These are phyloP conservation scores for Dasypolia templi DNA, from an alignment of 2,888 invertebrate species.

Conservation along the genomic window DNA sequence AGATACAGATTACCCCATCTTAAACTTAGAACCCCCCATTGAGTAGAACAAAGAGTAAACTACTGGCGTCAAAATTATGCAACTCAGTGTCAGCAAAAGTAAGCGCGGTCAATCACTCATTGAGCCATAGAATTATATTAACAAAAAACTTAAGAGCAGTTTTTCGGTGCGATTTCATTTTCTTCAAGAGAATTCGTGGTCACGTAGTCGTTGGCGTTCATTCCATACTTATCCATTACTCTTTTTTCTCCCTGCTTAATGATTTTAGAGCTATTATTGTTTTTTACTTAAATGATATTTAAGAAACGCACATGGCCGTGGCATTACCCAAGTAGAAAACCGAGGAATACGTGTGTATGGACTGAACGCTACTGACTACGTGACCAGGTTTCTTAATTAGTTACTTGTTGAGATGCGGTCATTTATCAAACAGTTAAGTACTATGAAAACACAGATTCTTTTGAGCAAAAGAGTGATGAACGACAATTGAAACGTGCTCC, in stretches of 20 bases:
- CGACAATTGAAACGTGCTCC: background rate
- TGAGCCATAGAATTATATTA: constrained; percentile 1
- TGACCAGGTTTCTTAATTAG: background rate
- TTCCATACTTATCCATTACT: too few relatives aligned
- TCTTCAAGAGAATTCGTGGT: background rate
- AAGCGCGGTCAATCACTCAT: constrained; percentile 2
- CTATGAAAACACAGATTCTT: background rate
- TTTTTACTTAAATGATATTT: too few relatives aligned
- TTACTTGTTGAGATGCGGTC: background rate
- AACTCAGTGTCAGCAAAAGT: constrained; percentile 1
- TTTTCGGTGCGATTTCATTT: background rate
- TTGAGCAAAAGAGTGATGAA: background rate
- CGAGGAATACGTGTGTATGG: too few relatives aligned
- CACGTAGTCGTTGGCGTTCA: too few relatives aligned
- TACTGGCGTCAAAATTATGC: constrained; percentile 18
- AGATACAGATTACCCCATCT: constrained; percentile 8
- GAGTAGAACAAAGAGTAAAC: constrained; percentile 3
- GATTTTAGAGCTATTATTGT: too few relatives aligned
- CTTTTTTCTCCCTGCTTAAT: too few relatives aligned
- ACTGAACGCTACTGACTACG: too few relatives aligned
- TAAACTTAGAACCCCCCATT: background rate
- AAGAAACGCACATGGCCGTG: too few relatives aligned
- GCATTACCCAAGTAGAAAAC: too few relatives aligned
- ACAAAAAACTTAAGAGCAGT: background rate
- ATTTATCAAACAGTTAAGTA: background rate